Base-by-base conservation (phyloP, 2,888 invertebrate species). In the Rhopalosiphum nymphaeae region DNA sequence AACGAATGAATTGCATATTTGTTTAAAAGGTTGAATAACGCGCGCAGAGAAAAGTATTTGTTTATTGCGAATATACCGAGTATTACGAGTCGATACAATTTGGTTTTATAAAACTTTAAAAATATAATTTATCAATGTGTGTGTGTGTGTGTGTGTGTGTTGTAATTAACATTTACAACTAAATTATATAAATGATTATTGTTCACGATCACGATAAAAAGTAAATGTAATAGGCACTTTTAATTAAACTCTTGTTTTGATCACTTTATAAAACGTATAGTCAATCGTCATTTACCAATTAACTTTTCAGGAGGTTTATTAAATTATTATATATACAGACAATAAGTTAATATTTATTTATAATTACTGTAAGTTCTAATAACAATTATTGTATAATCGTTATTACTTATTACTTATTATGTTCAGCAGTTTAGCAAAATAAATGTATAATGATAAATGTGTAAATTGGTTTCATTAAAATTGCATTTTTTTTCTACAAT, bases 221-320 rank as follows among this genome's bases (percentile, higher is more conserved):
- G 44, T 29, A 89, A 61, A 21, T n/a, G 78, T 78, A 36, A 29
- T 44, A 44, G 44, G 16, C 13, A 44, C 16, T 89, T 57, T 57
- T 61, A 89, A 44, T 89, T 89, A 89, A 57, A 89, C 89, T 57
- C 57, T 89, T 16, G 57, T 42, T 57, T 44, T 21, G 29, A 44
- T 26, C 89, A 29, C 11, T 44, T 42, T 53, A 78, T 21, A 78
- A 78, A 78, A 36, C 21, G 29, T 78, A 9, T 78, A 78, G 36
- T 21, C 36, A 21, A 25, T 36, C 78, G 21, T 21, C 36, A 21
- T 21, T 36, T 36, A 78, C 36, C 36, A 36, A 36, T 78, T 78
- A 78, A 78, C 36, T 78, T 36, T 78, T 7, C 67, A 78, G 9
- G 21, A 78, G 21, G 78, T 21, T 36, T 36, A 78, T 78, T 36